Evolutionary conservation across 2,888 invertebrate genomes (phyloP).

Genomic region (Ophion ellenae): DNA sequence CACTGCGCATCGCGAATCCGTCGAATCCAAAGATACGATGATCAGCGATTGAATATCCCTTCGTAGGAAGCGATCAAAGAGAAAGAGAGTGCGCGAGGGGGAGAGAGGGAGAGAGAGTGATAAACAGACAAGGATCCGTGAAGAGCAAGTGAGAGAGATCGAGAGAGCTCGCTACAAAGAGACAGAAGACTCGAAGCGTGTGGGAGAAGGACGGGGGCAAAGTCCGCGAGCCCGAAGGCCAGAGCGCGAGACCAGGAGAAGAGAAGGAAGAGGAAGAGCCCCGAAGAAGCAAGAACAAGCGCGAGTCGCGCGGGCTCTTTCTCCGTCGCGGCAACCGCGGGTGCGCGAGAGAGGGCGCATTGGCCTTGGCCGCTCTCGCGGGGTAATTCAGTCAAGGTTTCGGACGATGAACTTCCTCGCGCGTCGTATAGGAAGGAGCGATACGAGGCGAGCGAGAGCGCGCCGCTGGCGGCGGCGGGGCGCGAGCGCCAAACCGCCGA

Average conservation of each 20-base stretch:
- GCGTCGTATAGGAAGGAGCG: constrained; percentile 73
- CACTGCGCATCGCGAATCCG: constrained; percentile 17
- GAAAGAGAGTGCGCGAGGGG: background rate
- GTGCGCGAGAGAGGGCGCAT: constrained; percentile 82
- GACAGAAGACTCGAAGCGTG: constrained; percentile 27
- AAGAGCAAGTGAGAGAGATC: background rate
- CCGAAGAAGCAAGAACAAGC: constrained; percentile 55
- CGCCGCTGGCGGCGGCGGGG: constrained; percentile 65
- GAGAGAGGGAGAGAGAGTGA: background rate
- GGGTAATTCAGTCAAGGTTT: constrained; percentile 95
- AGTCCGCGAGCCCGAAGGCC: constrained; percentile 40
- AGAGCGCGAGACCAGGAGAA: constrained; percentile 60
- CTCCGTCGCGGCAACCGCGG: constrained; percentile 68
- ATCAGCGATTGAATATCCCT: constrained; percentile 29
- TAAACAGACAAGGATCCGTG: too few relatives aligned
- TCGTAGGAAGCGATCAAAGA: constrained; percentile 16
- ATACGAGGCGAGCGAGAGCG: constrained; percentile 44
- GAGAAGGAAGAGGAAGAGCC: constrained; percentile 62
- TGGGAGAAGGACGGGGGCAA: constrained; percentile 44
- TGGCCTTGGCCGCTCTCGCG: constrained; percentile 89
- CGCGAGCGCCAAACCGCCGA: constrained; percentile 65
- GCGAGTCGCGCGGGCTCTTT: constrained; percentile 32
- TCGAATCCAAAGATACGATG: constrained; percentile 15
- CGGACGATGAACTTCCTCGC: constrained; percentile 90
- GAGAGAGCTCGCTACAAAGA: background rate